phyloP scores from a whole-genome alignment of 2,113 vertebrate species.

The Passer domesticus region DNA sequence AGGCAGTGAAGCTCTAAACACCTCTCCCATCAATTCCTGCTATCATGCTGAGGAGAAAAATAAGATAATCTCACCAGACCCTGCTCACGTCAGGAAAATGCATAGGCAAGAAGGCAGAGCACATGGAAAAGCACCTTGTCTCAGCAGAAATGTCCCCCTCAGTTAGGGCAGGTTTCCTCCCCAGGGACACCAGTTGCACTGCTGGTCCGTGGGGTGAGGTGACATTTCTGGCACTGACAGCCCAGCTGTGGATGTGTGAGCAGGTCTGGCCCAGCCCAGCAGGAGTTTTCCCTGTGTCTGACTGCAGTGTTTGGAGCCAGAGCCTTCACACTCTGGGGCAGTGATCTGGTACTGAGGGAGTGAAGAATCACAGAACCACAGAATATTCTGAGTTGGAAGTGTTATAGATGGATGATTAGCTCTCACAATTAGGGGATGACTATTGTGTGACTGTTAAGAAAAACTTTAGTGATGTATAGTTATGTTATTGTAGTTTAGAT shows the following conservation, averaged over 20 bases:
- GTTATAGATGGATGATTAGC: too few relatives aligned
- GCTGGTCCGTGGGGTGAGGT: accelerated
- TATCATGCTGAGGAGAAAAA: neutral
- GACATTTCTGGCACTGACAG: neutral
- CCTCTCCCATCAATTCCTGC: neutral
- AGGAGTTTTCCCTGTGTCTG: neutral
- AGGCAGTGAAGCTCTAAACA: neutral
- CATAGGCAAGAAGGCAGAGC: neutral
- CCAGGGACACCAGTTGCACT: neutral
- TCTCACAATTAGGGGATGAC: too few relatives aligned
- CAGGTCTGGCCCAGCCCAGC: neutral
- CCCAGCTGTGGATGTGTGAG: neutral
- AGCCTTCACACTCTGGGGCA: neutral
- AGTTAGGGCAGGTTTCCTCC: accelerated
- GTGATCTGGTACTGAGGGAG: neutral
- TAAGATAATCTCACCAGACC: neutral
- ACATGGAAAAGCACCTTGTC: neutral
- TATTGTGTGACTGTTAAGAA: too few relatives aligned
- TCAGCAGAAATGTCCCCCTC: neutral
- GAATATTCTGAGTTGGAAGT: neutral
- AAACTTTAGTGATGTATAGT: too few relatives aligned
- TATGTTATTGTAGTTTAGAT: too few relatives aligned
- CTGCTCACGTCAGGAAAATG: neutral
- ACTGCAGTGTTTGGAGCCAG: neutral
- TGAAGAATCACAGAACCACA: neutral